phyloP scores from a whole-genome alignment of 2,113 vertebrate genomes.

The Orientallactaga bullata region DNA sequence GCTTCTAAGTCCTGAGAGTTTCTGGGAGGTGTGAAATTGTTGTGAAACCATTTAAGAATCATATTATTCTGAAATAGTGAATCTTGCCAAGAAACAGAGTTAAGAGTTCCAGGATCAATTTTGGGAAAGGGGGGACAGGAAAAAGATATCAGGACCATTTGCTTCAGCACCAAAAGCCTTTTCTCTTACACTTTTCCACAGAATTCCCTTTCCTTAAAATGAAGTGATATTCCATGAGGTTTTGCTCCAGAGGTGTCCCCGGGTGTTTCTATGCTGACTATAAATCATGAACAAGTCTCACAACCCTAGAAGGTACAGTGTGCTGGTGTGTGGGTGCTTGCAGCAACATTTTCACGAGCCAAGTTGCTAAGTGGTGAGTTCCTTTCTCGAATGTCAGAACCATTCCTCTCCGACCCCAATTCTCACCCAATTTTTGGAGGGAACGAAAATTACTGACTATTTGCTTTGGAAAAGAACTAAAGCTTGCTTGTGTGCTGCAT shows the following conservation, averaged over 20 bases:
- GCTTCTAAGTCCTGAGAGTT: constrained; percentile 57
- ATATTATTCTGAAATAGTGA: constrained; percentile 53
- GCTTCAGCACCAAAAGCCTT: background rate
- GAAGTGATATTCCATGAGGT: background rate
- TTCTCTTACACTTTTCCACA: background rate
- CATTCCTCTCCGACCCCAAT: background rate
- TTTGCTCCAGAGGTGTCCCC: background rate
- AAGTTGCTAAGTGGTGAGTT: constrained; percentile 47
- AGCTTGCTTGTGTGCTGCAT: background rate
- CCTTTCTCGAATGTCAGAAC: constrained; percentile 53
- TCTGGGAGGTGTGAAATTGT: constrained; percentile 70
- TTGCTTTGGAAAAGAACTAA: constrained; percentile 56
- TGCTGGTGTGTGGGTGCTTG: background rate
- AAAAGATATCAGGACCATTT: background rate
- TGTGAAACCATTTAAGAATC: constrained; percentile 62
- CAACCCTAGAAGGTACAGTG: background rate
- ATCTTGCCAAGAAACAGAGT: constrained; percentile 60
- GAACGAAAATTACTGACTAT: background rate
- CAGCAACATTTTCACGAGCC: background rate
- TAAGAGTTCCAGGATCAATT: background rate
- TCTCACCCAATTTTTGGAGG: background rate
- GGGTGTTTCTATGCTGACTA: background rate
- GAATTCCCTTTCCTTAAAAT: constrained; percentile 12
- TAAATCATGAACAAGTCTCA: constrained; percentile 38
- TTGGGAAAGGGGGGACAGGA: background rate